Evolutionary conservation across 2,888 invertebrate species (phyloP).

Genomic region (Pseudococcus viburni): DNA sequence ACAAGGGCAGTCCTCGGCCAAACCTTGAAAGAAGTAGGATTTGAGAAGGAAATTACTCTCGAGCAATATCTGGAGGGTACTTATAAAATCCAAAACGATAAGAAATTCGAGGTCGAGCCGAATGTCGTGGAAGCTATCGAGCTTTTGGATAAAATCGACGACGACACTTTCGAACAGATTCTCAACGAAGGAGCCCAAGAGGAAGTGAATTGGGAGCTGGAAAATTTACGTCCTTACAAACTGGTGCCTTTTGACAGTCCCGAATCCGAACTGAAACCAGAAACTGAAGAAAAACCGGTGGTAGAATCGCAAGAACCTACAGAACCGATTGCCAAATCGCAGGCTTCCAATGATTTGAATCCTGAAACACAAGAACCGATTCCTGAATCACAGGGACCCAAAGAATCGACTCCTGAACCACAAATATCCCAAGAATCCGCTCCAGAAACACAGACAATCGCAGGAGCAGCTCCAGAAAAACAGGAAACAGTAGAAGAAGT

Average conservation of each 20-base stretch:
- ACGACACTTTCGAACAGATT: neutral
- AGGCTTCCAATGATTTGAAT: neutral
- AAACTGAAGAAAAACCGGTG: neutral
- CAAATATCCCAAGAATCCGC: neutral
- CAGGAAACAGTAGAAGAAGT: neutral
- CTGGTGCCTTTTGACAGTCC: neutral
- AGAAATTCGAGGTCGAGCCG: neutral
- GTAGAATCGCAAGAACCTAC: neutral
- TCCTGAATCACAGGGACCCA: neutral
- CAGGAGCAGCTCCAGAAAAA: neutral
- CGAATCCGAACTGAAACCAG: neutral
- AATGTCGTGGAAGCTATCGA: neutral
- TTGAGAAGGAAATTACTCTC: neutral
- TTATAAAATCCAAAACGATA: neutral
- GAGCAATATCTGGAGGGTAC: neutral
- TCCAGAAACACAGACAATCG: neutral
- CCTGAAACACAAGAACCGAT: neutral
- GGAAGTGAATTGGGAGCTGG: neutral
- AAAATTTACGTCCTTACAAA: neutral
- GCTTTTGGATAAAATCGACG: neutral
- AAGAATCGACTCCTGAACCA: neutral
- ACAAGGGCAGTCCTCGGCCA: neutral
- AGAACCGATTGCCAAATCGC: neutral
- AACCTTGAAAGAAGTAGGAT: neutral
- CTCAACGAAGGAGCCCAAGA: neutral